A percentile compares a stretch with the other conserved stretches of the same genome.
These are phyloP conservation scores for Catharus bicknelli DNA, from an alignment of 2,113 vertebrate species.

Conservation along the genomic window DNA sequence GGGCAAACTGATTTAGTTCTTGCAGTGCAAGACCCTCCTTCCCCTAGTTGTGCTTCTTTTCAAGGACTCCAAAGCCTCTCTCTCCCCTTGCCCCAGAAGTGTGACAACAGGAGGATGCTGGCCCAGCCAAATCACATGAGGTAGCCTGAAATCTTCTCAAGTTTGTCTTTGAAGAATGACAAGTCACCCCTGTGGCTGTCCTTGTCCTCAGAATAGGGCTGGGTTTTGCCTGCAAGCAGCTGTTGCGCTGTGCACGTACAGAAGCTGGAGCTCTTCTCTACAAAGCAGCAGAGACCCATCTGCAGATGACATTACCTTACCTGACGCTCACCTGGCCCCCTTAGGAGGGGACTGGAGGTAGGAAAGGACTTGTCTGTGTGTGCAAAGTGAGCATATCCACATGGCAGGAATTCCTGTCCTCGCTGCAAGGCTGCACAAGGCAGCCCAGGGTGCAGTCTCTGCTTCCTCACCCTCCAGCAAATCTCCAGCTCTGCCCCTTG, in stretches of 20 bases:
- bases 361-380: rapidly evolving
- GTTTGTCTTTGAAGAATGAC: not conserved
- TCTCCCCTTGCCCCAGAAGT: not conserved
- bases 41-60: not conserved
- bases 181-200: not conserved
- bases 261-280: not conserved
- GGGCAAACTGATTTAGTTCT: not conserved
- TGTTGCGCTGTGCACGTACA: rapidly evolving
- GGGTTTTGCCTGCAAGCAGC: not conserved
- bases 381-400: rapidly evolving
- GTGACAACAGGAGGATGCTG: not conserved
- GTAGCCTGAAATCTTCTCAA: not conserved
- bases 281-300: not conserved
- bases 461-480: not conserved
- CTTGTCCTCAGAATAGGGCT: not conserved
- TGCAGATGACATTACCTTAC: not conserved
- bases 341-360: not conserved
- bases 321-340: not conserved
- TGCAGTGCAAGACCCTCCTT: not conserved
- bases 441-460: not conserved
- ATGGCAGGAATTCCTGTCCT: not conserved
- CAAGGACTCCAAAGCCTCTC: not conserved
- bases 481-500: not conserved
- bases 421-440: not conserved
- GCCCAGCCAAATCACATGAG: not conserved